phyloP scores from a whole-genome alignment of 2,888 invertebrate genomes.

The Diaperis boleti region DNA sequence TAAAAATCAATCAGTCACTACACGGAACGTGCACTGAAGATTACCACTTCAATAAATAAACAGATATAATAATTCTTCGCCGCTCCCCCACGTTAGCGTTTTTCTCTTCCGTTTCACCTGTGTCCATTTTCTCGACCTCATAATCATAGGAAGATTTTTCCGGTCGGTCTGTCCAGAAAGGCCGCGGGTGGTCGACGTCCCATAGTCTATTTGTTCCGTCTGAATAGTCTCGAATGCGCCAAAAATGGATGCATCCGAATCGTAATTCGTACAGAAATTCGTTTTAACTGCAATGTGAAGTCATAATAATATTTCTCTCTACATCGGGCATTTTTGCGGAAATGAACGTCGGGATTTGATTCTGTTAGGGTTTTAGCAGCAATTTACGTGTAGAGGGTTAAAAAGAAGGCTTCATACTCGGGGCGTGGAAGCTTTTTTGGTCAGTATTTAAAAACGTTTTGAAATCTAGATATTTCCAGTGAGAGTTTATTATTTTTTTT shows the following conservation, averaged over 20 bases:
- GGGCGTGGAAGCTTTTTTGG: too few species aligned
- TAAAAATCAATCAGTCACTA: too few species aligned
- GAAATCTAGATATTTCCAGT: too few species aligned
- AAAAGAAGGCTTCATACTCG: too few species aligned
- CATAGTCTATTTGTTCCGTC: constrained; percentile 39
- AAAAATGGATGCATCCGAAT: constrained; percentile 31
- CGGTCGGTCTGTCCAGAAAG: constrained; percentile 30
- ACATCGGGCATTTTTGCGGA: constrained; percentile 45
- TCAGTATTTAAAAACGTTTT: too few species aligned
- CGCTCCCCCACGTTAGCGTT: too few species aligned
- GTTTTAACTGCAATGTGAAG: constrained; percentile 22
- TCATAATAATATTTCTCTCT: constrained; percentile 38
- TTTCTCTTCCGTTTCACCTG: neutral
- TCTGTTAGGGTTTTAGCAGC: too few species aligned
- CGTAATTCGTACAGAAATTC: constrained; percentile 16
- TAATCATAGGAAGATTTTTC: constrained; percentile 36
- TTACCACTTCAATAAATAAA: too few species aligned
- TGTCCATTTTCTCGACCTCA: constrained; percentile 5
- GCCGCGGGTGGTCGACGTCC: constrained; percentile 27
- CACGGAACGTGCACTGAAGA: too few species aligned
- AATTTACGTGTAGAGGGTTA: too few species aligned
- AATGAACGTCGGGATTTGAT: constrained; percentile 31
- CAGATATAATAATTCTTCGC: too few species aligned
- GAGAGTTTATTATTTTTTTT: too few species aligned
- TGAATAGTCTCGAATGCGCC: constrained; percentile 27